Conservation (phyloP, 2,888 invertebrate genomes). For the Cheilosia scutellata region DNA sequence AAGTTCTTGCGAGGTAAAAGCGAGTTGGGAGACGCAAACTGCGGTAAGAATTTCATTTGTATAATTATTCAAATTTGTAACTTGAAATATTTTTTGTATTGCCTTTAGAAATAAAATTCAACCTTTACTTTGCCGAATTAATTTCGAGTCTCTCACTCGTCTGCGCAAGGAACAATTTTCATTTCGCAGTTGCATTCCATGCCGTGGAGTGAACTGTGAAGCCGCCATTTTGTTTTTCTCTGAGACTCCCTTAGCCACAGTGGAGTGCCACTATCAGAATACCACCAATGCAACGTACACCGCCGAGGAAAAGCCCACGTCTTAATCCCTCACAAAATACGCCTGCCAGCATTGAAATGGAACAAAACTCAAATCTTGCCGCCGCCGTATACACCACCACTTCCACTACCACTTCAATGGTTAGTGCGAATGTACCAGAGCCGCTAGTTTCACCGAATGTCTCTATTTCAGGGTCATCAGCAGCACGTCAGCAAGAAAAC, state of each 20-base stretch:
- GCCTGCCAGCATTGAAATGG: not conserved
- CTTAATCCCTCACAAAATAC: not conserved
- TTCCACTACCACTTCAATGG: slow-evolving; percentile 1
- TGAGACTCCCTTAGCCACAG: slow-evolving; percentile 15
- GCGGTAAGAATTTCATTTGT: no score
- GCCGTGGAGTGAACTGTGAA: not conserved
- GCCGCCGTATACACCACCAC: not conserved
- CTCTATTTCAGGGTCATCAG: not conserved
- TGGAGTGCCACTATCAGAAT: not conserved
- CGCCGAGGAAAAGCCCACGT: slow-evolving; percentile 17
- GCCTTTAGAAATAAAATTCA: no score
- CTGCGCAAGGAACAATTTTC: not conserved
- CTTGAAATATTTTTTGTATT: no score
- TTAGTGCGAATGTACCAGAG: not conserved
- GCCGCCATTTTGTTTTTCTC: not conserved
- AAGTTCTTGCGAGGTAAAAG: no score
- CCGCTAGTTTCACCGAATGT: slow-evolving; percentile 1
- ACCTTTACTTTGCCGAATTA: not conserved
- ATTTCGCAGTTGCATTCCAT: not conserved
- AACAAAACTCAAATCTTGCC: not conserved
- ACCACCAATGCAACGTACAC: slow-evolving; percentile 10
- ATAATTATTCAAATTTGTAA: no score
- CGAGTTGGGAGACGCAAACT: no score
- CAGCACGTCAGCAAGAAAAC: not conserved
- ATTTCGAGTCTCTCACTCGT: slow-evolving; percentile 5